Evolutionary conservation across 2,797 vertebrate genomes (phyloP).

Genomic region (Melanotaenia trifasciata): DNA sequence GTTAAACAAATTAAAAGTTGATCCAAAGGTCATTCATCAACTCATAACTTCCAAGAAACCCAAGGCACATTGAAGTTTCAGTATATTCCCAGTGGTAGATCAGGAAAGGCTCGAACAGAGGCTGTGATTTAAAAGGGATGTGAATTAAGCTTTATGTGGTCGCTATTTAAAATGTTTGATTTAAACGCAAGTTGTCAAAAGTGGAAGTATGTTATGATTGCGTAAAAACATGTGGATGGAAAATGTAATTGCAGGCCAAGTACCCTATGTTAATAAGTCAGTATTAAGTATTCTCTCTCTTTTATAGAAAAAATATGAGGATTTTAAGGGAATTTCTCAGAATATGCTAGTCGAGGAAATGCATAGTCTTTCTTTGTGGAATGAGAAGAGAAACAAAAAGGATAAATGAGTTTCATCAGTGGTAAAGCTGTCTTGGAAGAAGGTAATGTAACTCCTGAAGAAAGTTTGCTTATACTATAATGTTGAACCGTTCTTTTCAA

Average conservation of each 20-base stretch:
- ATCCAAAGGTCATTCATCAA: constrained; percentile 7
- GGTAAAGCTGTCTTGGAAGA: background rate
- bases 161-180: constrained; percentile 22
- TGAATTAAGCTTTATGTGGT: constrained; percentile 22
- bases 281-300: constrained; percentile 39
- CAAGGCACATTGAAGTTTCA: background rate
- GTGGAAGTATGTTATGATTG: constrained; percentile 20
- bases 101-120: background rate
- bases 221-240: constrained; percentile 14
- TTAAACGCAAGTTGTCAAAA: constrained; percentile 24
- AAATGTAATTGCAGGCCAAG: constrained; percentile 12
- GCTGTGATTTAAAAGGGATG: constrained; percentile 17
- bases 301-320: constrained; percentile 15
- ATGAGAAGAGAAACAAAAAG: background rate
- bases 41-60: constrained; percentile 4
- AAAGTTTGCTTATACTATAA: background rate
- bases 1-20: background rate
- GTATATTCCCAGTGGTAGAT: background rate
- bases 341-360: background rate
- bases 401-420: background rate
- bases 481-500: background rate
- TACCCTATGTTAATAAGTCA: constrained; percentile 30
- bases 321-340: constrained; percentile 10
- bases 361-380: constrained; percentile 2
- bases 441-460: background rate